phyloP scores from a whole-genome alignment of 1,140 invertebrate species.

The Lepidostoma basale region DNA sequence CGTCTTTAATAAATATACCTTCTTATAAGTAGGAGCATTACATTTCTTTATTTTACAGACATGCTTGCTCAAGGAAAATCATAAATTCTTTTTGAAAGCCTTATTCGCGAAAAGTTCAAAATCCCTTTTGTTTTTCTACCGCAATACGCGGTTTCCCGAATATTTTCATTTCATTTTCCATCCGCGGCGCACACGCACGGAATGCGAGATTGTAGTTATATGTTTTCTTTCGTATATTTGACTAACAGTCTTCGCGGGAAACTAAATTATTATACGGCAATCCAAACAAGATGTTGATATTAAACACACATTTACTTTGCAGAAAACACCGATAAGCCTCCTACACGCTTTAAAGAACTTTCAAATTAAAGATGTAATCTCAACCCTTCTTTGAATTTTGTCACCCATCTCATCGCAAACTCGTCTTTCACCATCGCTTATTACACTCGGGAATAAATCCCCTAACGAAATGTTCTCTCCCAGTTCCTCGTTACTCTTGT shows the following conservation, averaged over 20 bases:
- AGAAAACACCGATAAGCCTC: too few species aligned
- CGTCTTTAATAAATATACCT: slow-evolving; percentile 25
- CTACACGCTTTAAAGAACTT: neutral
- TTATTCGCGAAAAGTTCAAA: slow-evolving; percentile 8
- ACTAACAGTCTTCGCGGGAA: too few species aligned
- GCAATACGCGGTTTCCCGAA: too few species aligned
- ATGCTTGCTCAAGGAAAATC: neutral
- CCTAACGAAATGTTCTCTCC: slow-evolving; percentile 1
- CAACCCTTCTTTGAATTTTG: neutral
- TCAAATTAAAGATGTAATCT: slow-evolving; percentile 1
- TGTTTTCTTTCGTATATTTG: too few species aligned
- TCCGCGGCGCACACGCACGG: too few species aligned
- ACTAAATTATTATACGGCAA: too few species aligned
- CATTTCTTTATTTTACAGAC: slow-evolving; percentile 17
- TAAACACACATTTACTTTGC: too few species aligned
- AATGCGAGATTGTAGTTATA: too few species aligned
- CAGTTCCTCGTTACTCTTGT: slow-evolving; percentile 16
- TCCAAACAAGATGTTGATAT: too few species aligned
- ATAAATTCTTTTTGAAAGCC: slow-evolving; percentile 20
- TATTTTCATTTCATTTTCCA: too few species aligned
- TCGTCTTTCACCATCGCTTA: slow-evolving; percentile 16
- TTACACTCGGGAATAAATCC: slow-evolving; percentile 13
- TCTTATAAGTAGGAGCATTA: neutral
- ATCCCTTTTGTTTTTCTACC: neutral
- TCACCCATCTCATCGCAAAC: neutral